phyloP scores from a whole-genome alignment of 2,113 vertebrate genomes.

The Melierax canorus region DNA sequence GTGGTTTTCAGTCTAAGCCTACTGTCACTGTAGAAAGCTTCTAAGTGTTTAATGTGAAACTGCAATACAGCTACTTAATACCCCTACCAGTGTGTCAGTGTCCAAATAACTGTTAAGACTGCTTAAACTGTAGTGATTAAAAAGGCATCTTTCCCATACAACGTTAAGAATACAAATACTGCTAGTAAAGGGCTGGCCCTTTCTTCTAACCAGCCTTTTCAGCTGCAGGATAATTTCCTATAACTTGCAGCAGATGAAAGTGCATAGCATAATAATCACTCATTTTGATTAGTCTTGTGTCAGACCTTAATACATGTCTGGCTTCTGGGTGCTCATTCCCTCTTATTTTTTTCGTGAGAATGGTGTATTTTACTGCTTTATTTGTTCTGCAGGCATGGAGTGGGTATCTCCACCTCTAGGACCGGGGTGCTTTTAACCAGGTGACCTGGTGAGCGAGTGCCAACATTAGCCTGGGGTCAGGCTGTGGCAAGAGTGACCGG shows the following conservation, averaged over 20 bases:
- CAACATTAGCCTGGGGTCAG: not conserved
- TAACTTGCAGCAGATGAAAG: not conserved
- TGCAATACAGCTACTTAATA: not conserved
- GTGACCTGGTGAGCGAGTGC: not conserved
- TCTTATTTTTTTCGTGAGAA: not conserved
- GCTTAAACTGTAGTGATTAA: not conserved
- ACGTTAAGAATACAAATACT: not conserved
- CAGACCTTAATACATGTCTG: not conserved
- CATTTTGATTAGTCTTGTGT: not conserved
- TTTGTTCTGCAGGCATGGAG: not conserved
- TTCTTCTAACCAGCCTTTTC: not conserved
- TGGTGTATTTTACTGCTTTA: not conserved
- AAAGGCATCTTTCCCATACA: not conserved
- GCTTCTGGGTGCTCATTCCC: not conserved
- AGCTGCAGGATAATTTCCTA: not conserved
- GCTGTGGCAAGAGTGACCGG: not conserved
- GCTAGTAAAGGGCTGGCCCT: not conserved
- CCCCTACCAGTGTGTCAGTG: not conserved
- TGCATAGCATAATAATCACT: not conserved
- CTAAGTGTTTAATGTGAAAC: not conserved
- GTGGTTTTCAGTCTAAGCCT: not conserved
- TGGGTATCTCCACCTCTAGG: not conserved
- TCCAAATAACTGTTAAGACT: not conserved
- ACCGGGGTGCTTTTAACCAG: rapidly evolving
- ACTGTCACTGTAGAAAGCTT: not conserved